Evolutionary conservation across 1,140 invertebrate species (phyloP), one percentile per base, ranked within the genome.

Genomic region (Heliothis virescens): DNA sequence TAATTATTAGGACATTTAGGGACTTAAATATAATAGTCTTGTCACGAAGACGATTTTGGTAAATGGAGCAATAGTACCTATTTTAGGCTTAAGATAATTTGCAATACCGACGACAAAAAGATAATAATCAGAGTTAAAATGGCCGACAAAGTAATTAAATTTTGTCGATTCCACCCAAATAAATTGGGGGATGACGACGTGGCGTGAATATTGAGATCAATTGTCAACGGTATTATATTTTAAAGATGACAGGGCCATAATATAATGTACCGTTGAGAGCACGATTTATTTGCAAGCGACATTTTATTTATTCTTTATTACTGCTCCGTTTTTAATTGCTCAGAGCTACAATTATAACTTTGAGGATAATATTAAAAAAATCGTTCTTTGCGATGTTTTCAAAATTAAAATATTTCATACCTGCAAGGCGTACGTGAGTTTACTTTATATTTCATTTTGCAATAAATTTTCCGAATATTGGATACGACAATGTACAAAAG

Each of bases 141-240:
- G 72, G 57, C 63, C 69, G 63, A 57, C 57, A 72, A 81, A 77
- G 79, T 79, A 81, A 83, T 83, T 81, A 81, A 81, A 81, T 83
- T 83, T 76, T 53, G 53, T 74, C 57, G 80, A 83, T 83, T 79
- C 73, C 65, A 50, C 18, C 79, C 48, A 52, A 79, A 78, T 78
- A 78, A 72, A 69, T 78, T 75, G 59, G 26, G 72, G 80, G 65
- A 74, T 53, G 50, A 48, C 41, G 57, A 79, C 79, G 77, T 69
- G 79, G 41, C 55, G 50, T 53, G 82, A 83, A 83, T 83, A 80
- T 69, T 73, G 50, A 83, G 65, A 69, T 81, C 50, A 75, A 73
- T 79, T 79, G 62, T 73, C 78, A 73, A 82, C 63, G 71, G 77
- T 76, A 81, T 77, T 73, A 63, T 71, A 74, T 71, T 82, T 73